Evolutionary conservation across 2,113 vertebrate species (phyloP).

Genomic region (Leptobrachium leishanense): DNA sequence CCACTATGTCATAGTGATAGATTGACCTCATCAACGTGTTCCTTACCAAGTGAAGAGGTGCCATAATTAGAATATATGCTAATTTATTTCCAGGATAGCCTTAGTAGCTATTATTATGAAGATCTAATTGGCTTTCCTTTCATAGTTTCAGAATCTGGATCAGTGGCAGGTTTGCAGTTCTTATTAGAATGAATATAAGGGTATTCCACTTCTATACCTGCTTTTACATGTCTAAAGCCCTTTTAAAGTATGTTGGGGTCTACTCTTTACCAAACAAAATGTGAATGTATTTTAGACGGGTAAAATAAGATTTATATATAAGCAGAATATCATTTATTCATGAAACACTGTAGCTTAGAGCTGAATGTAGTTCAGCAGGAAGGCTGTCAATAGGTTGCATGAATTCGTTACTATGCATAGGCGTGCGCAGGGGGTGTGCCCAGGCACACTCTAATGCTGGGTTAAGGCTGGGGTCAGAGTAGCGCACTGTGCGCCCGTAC

Average conservation of each 20-base stretch:
- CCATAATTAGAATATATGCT: slow-evolving; percentile 43
- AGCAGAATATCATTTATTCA: too few relatives aligned
- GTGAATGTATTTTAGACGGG: too few relatives aligned
- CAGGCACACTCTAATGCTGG: too few relatives aligned
- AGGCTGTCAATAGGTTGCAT: too few relatives aligned
- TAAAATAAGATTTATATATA: too few relatives aligned
- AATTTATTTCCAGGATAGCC: slow-evolving; percentile 27
- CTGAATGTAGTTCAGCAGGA: too few relatives aligned
- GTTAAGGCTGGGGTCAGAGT: too few relatives aligned
- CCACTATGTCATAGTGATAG: slow-evolving; percentile 42
- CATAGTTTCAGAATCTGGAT: not conserved
- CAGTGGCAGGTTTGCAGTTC: slow-evolving; percentile 26
- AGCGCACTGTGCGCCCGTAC: too few relatives aligned
- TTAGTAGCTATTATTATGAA: slow-evolving; percentile 12
- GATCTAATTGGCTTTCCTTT: slow-evolving; percentile 33
- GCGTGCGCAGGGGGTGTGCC: too few relatives aligned
- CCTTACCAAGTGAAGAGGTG: slow-evolving; percentile 7
- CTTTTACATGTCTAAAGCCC: not conserved
- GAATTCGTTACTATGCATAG: too few relatives aligned
- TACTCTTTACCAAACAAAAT: too few relatives aligned
- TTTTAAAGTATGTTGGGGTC: not conserved
- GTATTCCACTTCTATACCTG: not conserved
- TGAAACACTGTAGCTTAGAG: too few relatives aligned
- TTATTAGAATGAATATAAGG: not conserved
- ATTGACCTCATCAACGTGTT: slow-evolving; percentile 44